These are phyloP conservation scores for Argyrosomus regius DNA, from an alignment of 2,797 vertebrate genomes.

Conservation along the genomic window DNA sequence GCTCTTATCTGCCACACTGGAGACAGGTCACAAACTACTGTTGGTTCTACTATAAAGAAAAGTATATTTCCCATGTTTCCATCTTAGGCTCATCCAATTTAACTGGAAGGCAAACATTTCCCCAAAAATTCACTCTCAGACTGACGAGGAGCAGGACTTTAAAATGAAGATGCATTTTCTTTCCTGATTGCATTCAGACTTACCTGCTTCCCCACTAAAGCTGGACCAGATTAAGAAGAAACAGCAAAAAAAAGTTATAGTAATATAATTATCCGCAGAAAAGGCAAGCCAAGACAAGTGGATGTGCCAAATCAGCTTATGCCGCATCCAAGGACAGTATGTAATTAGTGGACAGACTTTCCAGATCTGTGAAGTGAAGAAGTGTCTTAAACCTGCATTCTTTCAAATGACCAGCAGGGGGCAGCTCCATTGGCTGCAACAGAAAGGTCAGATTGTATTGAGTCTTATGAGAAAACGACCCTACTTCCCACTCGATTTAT, in stretches of 20 bases:
- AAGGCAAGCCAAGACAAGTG: not conserved
- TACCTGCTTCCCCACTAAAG: not conserved
- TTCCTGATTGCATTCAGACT: not conserved
- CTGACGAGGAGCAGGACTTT: not conserved
- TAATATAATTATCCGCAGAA: too few species aligned
- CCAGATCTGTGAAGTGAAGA: too few species aligned
- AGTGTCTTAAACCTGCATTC: too few species aligned
- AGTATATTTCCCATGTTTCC: not conserved
- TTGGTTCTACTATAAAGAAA: not conserved
- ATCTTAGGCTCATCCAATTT: not conserved
- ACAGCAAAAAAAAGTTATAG: not conserved
- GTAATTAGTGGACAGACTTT: too few species aligned
- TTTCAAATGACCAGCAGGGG: too few species aligned
- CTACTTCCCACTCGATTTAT: too few species aligned
- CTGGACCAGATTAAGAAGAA: not conserved
- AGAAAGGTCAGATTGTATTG: too few species aligned
- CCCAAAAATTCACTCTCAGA: not conserved
- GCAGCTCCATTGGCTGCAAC: too few species aligned
- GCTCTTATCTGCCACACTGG: not conserved
- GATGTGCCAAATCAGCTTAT: not conserved
- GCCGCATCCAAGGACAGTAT: not conserved
- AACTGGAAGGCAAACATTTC: not conserved
- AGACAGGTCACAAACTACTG: not conserved
- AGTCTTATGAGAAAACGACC: too few species aligned
- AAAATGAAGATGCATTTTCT: not conserved